Base-by-base conservation (phyloP, 2,888 invertebrate species). In the Spialia ferax region DNA sequence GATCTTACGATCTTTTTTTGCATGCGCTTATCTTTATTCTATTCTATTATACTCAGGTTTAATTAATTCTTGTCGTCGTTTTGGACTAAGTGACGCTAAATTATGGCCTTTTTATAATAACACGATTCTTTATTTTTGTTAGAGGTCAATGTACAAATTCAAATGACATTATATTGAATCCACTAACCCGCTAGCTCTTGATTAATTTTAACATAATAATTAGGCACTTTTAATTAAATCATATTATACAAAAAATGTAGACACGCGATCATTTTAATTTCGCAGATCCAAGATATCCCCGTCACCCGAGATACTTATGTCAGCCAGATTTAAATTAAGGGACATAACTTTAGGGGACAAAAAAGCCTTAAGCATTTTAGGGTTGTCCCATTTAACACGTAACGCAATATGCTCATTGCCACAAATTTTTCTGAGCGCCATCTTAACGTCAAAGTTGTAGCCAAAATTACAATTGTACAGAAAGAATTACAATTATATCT, bases 361-460 rank as follows among this genome's bases (percentile, higher is more conserved):
- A 62, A 56, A 62, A 50, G 3, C 48, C 55, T 56, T 56, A 67
- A 20, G 38, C 61, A 67, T 66, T 66, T 60, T 50, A 60, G 65
- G 59, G 65, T 70, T 69, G 69, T 69, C 63, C 71, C 66, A 69
- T 70, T 70, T 63, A 72, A 72, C 66, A 70, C 69, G 60, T 65
- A 68, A 66, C 74, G 77, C 79, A 80, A n/a, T n/a, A n/a, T n/a
- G n/a, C n/a, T n/a, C 82, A 84, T 82, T 84, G 80, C 79, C 63
- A 64, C 73, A 74, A 76, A 82, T 80, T 80, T 76, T 83, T 84
- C 65, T 71, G 69, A 77, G 74, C 77, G 76, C 82, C 81, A 88
- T 88, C 81, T 83, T 83, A 81, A 84, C 81, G 87, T 86, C 86
- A 88, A n/a, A 82, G 84, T 85, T 79, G 83, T 83, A 84, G 81